Percentiles rank a stretch among this genome's conserved stretches.
These are phyloP conservation scores for Pachypanchax playfairii DNA, from an alignment of 2,113 vertebrate genomes.

Conservation along the genomic window DNA sequence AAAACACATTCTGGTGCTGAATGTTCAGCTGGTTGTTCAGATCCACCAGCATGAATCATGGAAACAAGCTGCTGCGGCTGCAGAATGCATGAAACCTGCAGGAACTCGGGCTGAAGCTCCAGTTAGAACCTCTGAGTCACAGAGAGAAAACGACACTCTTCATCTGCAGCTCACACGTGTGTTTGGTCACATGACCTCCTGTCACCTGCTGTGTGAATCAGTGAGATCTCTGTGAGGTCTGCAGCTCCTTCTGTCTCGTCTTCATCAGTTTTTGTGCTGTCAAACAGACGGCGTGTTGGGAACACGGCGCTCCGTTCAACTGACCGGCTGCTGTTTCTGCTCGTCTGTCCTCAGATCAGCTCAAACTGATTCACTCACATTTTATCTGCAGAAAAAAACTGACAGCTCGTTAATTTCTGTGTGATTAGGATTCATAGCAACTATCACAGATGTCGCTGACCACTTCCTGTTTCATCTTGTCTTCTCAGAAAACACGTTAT, in stretches of 20 bases:
- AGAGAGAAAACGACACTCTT: background rate
- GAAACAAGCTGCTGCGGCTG: constrained; percentile 4
- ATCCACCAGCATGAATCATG: constrained; percentile 7
- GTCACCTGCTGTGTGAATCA: background rate
- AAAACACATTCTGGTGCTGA: constrained; percentile 3
- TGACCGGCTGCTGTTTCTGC: background rate
- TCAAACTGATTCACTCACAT: background rate
- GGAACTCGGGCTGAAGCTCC: too few relatives aligned
- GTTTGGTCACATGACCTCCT: background rate
- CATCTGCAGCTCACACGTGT: background rate
- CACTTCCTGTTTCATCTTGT: background rate
- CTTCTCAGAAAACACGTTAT: constrained; percentile 91
- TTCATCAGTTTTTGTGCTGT: background rate
- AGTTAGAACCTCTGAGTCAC: too few relatives aligned
- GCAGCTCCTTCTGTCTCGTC: background rate
- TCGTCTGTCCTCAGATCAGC: background rate
- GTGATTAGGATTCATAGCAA: too few relatives aligned
- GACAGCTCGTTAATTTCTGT: too few relatives aligned
- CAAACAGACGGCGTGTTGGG: background rate
- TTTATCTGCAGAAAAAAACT: background rate
- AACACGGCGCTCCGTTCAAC: background rate
- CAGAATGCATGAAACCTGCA: too few relatives aligned
- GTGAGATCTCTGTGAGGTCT: background rate
- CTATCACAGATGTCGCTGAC: background rate
- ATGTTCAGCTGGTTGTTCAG: constrained; percentile 3